A percentile compares a stretch with the other conserved stretches of the same genome.
phyloP scores from a whole-genome alignment of 2,113 vertebrate species.

The Hyaena hyaena region DNA sequence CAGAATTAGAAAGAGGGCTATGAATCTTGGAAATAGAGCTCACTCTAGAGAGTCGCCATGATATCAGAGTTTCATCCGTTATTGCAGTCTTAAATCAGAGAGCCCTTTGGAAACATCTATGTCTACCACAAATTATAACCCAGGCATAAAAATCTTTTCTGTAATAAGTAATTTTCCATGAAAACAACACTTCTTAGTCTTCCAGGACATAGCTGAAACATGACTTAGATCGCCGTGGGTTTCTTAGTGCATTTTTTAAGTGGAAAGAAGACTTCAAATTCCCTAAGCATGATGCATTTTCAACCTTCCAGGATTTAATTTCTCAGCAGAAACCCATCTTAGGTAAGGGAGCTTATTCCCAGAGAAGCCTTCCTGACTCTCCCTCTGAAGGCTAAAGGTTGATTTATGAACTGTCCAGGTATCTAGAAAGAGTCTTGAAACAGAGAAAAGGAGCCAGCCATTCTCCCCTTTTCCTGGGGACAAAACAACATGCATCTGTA shows the following conservation, averaged over 20 bases:
- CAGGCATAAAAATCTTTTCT: constrained; percentile 64
- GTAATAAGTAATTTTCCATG: constrained; percentile 69
- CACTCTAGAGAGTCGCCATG: background rate
- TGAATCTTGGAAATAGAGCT: constrained; percentile 5
- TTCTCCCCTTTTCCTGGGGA: constrained; percentile 13
- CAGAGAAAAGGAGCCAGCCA: background rate
- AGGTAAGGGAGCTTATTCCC: background rate
- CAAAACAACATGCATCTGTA: background rate
- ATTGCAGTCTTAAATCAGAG: constrained; percentile 57
- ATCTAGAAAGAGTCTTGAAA: background rate
- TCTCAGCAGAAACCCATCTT: constrained; percentile 30
- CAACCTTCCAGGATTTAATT: constrained; percentile 9
- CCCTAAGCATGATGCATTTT: constrained; percentile 32
- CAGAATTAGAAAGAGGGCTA: constrained; percentile 31
- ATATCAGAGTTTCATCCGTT: constrained; percentile 16
- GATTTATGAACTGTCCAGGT: constrained; percentile 13
- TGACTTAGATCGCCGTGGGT: constrained; percentile 34
- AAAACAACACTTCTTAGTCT: constrained; percentile 63
- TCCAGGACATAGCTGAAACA: constrained; percentile 41
- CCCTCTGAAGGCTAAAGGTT: background rate
- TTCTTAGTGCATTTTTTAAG: constrained; percentile 56
- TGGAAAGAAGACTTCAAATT: constrained; percentile 63
- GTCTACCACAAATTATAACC: constrained; percentile 75
- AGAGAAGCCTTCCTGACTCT: background rate
- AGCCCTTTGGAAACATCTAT: background rate